These are phyloP conservation scores for Agonum fuliginosum DNA, from an alignment of 2,888 invertebrate genomes.

Conservation along the genomic window DNA sequence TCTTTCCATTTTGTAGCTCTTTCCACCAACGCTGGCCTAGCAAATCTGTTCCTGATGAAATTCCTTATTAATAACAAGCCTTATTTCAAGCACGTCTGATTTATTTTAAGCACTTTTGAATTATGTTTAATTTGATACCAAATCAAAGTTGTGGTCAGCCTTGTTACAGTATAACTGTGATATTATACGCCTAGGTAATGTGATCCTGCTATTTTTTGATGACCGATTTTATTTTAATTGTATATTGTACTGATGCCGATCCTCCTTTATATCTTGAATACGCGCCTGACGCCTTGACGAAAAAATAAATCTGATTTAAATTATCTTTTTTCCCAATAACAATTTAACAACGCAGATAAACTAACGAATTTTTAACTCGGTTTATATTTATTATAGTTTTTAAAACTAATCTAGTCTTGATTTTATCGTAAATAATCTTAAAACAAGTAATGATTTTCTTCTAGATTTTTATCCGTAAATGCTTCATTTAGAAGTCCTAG, in stretches of 20 bases:
- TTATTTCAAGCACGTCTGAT: constrained; percentile 18
- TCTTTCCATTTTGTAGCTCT: constrained; percentile 49
- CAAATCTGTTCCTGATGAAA: not conserved
- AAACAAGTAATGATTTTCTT: too few relatives aligned
- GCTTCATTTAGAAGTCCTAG: too few relatives aligned
- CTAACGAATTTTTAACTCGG: too few relatives aligned
- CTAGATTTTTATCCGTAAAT: too few relatives aligned
- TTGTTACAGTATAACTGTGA: constrained; percentile 28
- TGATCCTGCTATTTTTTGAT: constrained; percentile 35
- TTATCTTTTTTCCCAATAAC: too few relatives aligned
- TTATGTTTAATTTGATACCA: constrained; percentile 20
- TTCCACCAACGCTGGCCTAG: constrained; percentile 30
- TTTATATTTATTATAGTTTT: too few relatives aligned
- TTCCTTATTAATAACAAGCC: constrained; percentile 28
- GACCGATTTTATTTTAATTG: constrained; percentile 40
- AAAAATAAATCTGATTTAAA: too few relatives aligned
- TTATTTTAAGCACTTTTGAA: constrained; percentile 18
- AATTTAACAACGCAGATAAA: too few relatives aligned
- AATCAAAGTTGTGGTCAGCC: constrained; percentile 23
- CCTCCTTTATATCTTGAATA: constrained; percentile 4
- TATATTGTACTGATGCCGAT: constrained; percentile 35
- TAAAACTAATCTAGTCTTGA: too few relatives aligned
- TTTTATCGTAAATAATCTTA: too few relatives aligned
- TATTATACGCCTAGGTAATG: constrained; percentile 14
- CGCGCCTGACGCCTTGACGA: constrained; percentile 17